phyloP scores from a whole-genome alignment of 2,888 invertebrate genomes.

The Julus scandinavius region DNA sequence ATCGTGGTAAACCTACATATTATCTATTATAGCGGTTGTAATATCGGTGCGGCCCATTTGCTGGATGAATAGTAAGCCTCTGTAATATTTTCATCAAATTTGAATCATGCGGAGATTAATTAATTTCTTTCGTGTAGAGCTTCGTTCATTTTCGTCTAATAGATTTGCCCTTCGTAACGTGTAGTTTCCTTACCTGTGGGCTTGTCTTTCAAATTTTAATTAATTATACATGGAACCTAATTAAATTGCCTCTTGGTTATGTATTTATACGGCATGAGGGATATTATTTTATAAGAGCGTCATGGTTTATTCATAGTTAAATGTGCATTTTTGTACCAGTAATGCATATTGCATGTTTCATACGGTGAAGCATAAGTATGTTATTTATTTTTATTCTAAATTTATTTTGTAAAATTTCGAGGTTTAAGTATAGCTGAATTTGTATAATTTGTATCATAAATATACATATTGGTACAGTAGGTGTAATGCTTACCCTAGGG shows the following conservation, averaged over 20 bases:
- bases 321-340: background rate
- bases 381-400: background rate
- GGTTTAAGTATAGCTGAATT: too few species aligned
- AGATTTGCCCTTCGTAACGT: background rate
- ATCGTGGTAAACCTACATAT: too few species aligned
- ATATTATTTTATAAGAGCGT: background rate
- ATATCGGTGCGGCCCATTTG: background rate
- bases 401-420: too few species aligned
- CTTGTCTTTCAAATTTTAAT: background rate
- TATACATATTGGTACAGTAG: too few species aligned
- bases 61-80: background rate
- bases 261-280: background rate
- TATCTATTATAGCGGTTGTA: background rate
- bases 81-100: conserved; percentile 1
- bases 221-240: conserved; percentile 15
- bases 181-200: background rate
- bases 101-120: conserved; percentile 1
- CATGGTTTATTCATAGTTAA: background rate
- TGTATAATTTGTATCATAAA: too few species aligned
- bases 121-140: background rate
- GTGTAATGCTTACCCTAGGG: too few species aligned
- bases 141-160: background rate
- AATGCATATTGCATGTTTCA: background rate
- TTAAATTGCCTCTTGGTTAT: background rate
- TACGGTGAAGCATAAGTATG: background rate